Evolutionary conservation across 2,888 invertebrate species (phyloP), one percentile per base, ranked within the genome.

Genomic region (Lamproptera curius): DNA sequence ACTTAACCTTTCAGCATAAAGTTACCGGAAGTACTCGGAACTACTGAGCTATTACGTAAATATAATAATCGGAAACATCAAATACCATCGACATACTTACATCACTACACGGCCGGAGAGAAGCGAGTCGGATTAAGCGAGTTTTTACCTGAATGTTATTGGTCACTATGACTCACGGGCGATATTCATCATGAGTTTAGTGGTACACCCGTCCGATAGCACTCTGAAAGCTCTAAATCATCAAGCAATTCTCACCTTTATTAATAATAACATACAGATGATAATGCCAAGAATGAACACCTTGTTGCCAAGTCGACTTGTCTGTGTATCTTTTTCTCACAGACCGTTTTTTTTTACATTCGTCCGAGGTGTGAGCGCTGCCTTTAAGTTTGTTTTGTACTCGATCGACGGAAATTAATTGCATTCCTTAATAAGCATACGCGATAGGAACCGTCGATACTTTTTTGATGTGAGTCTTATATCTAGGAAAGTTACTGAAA

Each of bases 181-280:
- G 54, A 61, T 62, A 63, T 64, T 59, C 59, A 64, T 64, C 63
- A 61, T 55, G 54, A 41, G 49, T 55, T 55, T 51, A 56, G 52
- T 54, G 48, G 53, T 49, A 53, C 50, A 52, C 26, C 39, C 45
- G 41, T 48, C 52, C 50, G 41, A 42, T 39, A 13, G 43, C 8
- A 37, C 41, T 26, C 37, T 23, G 33, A 35, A 10, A 17, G 10
- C 14, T 9, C 11, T 23, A 11, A 35, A 15, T 11, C 28, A 14
- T 42, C 28, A 39, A 16, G 14, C 35, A 13, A 43, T 35, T 35
- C 9, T 10, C 16, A n/a, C n/a, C 17, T 16, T 39, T 26, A 10
- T 11, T 1, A 0, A 8, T 1, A 14, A 11, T 0, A 0, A 0
- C 0, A 11, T 48, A 48, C 17, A 26, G 43, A 6, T 26, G 16